Evolutionary conservation across 2,113 vertebrate genomes (phyloP).

Genomic region (Lepus timidus): DNA sequence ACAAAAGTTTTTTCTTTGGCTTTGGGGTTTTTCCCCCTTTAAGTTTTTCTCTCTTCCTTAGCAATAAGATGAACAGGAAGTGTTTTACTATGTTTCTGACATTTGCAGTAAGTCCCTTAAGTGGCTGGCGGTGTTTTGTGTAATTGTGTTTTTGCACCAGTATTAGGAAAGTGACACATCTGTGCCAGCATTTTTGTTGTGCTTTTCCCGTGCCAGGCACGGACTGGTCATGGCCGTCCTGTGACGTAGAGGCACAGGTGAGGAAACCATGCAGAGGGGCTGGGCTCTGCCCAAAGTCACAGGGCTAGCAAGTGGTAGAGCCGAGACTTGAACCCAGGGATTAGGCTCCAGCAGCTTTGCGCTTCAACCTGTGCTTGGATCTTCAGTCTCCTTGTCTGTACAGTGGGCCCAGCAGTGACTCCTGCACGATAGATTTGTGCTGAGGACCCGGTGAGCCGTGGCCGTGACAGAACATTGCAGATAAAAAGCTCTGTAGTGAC

Average conservation of each 20-base stretch:
- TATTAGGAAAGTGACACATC: neutral
- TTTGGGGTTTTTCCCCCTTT: neutral
- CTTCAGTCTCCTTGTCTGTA: neutral
- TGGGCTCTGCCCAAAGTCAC: neutral
- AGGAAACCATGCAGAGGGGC: neutral
- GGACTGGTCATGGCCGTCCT: neutral
- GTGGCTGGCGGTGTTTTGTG: neutral
- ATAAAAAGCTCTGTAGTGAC: neutral
- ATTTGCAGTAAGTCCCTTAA: neutral
- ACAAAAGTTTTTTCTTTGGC: neutral
- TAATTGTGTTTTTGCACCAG: neutral
- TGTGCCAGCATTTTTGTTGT: neutral
- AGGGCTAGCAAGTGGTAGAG: neutral
- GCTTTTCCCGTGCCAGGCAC: neutral
- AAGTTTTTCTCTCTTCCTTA: neutral
- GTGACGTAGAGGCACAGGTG: neutral
- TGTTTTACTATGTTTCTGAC: neutral
- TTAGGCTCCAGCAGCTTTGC: neutral
- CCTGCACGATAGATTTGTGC: neutral
- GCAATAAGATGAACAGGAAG: slow-evolving; percentile 1
- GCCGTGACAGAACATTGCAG: neutral
- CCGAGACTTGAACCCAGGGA: neutral
- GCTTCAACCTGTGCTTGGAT: neutral
- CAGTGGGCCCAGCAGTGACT: neutral
- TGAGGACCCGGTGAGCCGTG: neutral